phyloP scores from a whole-genome alignment of 2,888 invertebrate species.

The Brachypterus glaber region DNA sequence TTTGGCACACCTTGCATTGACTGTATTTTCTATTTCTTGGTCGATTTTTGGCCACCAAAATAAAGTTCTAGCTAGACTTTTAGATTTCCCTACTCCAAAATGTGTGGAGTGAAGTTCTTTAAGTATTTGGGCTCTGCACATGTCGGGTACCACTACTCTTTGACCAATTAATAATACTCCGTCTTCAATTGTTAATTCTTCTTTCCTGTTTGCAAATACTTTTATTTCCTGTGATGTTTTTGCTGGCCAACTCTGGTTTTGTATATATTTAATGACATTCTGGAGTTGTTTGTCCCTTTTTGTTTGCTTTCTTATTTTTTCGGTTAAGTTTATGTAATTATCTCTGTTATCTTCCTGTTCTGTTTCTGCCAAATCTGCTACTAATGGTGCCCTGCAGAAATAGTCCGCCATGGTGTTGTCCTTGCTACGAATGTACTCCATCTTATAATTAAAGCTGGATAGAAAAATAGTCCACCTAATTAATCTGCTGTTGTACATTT shows the following conservation, averaged over 20 bases:
- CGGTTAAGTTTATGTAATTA: background rate
- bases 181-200: background rate
- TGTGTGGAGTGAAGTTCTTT: background rate
- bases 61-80: background rate
- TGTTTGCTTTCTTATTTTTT: background rate
- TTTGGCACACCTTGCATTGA: background rate
- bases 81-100: background rate
- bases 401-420: background rate
- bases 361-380: background rate
- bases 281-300: background rate
- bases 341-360: conserved; percentile 2
- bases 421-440: background rate
- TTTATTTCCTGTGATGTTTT: background rate
- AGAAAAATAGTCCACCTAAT: background rate
- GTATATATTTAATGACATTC: too few species aligned
- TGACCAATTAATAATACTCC: background rate
- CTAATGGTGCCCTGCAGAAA: background rate
- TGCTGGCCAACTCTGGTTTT: background rate
- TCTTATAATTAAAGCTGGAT: background rate
- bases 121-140: background rate
- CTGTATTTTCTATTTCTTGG: background rate
- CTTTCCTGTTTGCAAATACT: background rate
- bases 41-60: background rate
- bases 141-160: background rate
- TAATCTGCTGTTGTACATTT: background rate